These are phyloP conservation scores for Perizoma affinitatum DNA, from an alignment of 2,888 invertebrate genomes.

Conservation along the genomic window DNA sequence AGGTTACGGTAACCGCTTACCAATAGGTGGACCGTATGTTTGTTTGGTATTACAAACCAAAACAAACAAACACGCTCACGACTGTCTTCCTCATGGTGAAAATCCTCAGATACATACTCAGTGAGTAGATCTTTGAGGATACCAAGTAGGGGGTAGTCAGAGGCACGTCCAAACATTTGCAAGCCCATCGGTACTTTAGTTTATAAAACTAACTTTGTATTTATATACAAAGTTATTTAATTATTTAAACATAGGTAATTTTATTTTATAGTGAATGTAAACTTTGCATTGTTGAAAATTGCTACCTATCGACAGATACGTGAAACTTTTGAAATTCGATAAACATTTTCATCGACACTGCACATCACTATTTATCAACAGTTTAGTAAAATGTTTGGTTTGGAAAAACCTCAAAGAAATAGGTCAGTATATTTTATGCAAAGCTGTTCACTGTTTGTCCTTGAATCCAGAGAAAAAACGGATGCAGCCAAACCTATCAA, in stretches of 20 bases:
- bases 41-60: too few species aligned
- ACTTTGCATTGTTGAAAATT: not conserved
- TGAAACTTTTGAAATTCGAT: constrained; percentile 15
- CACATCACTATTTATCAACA: constrained; percentile 17
- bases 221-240: too few species aligned
- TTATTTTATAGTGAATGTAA: not conserved
- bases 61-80: too few species aligned
- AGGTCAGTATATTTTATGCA: not conserved
- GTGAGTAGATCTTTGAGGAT: too few species aligned
- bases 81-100: too few species aligned
- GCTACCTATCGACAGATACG: not conserved
- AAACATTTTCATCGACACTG: constrained; percentile 17
- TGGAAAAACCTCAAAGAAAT: constrained; percentile 2
- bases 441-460: constrained; percentile 30
- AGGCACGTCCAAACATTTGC: too few species aligned
- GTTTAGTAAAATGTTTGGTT: constrained; percentile 7
- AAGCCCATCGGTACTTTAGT: too few species aligned
- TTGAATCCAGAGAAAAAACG: constrained; percentile 19
- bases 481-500: not conserved
- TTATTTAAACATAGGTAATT: not conserved
- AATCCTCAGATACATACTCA: too few species aligned
- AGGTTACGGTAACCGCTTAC: too few species aligned
- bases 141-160: too few species aligned
- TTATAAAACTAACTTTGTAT: too few species aligned
- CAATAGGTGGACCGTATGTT: too few species aligned